Base-by-base conservation (phyloP, 2,797 vertebrate species). In the Mastacembelus armatus region DNA sequence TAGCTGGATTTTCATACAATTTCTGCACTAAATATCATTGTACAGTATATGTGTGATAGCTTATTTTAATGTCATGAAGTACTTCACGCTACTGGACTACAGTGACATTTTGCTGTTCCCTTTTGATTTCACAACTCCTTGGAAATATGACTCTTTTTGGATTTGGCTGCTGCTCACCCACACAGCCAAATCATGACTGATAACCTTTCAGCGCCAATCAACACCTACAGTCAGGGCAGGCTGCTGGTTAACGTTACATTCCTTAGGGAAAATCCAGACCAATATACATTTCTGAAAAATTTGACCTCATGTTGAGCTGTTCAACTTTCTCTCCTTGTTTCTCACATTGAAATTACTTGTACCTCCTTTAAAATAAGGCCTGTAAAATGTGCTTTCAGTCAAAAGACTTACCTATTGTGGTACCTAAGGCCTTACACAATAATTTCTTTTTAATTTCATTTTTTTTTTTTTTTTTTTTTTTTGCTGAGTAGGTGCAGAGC, bases 401-500 rank as follows among this genome's bases (percentile, higher is more conserved):
- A 40, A 50, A 59, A 18, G 40, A 57, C 54, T 56, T 32, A 3
- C 24, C 71, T 61, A 54, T 76, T 66, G 39, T 75, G 58, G 22
- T n/a, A 55, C 66, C 68, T 54, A 5, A 18, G 39, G 59, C 32
- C 51, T 58, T 68, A 9, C 32, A 75, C 56, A 74, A 60, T 72
- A 74, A 49, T 27, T 6, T 0, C 39, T 71, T 77, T 57, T 62
- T 81, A n/a, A n/a, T n/a, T n/a, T n/a, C n/a, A n/a, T 67, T 75
- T 39, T 72, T 77, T 58, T 63, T 0, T 39, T 71, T 77, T 57
- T 62, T 81, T 67, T 75, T 39, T 72, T 77, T 58, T 63, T 82
- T 68, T 76, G 78, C 75, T 77, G 80, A 88, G 71, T 64, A 33
- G 56, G 45, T 49, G 52, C 49, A 54, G 45, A 64, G 50, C 78